Base-by-base conservation (phyloP, 2,113 vertebrate species). In the Suncus etruscus region DNA sequence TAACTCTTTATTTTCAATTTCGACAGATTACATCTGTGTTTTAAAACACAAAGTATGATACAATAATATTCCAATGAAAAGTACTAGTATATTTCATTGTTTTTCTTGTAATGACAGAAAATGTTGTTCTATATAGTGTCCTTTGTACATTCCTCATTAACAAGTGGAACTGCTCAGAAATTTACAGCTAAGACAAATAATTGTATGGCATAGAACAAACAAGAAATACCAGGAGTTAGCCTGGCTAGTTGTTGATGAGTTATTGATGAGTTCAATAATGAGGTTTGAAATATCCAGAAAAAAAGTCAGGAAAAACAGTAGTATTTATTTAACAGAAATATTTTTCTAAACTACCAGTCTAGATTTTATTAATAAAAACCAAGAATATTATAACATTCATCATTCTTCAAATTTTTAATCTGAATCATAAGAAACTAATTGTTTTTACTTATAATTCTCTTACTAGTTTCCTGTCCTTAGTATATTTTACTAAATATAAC, bases 381-480 rank as follows among this genome's bases (percentile, higher is more conserved):
- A 58, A 32, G 15, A 50, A 25, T 5, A 32, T 51, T 2, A 72
- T 25, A 83, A 2, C 8, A 58, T 50, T 5, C 24, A 58, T 61
- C 1, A 47, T 77, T 77, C 47, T 8, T 54, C 82, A 58, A 83
- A 18, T 6, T 69, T 79, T 32, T 25, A 63, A 29, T 47, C 3
- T 69, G 12, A 79, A 83, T 58, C 65, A 24, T 22, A 72, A 78
- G 0, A 2, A 29, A 16, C 69, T 91, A 50, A 51, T 15, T 24
- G 1, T 22, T 39, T 31, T 54, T 25, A 77, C 39, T 61, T 82
- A 81, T 89, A 92, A 15, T 86, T 76, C 48, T 39, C 86, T 70
- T 76, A 72, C 25, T 72, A 72, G 11, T 58, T 94, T 51, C 27
- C 27, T 24, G 29, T 50, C 29, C 65, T 31, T 70, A 83, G 31